phyloP scores from a whole-genome alignment of 2,113 vertebrate genomes.

The Istiophorus platypterus region DNA sequence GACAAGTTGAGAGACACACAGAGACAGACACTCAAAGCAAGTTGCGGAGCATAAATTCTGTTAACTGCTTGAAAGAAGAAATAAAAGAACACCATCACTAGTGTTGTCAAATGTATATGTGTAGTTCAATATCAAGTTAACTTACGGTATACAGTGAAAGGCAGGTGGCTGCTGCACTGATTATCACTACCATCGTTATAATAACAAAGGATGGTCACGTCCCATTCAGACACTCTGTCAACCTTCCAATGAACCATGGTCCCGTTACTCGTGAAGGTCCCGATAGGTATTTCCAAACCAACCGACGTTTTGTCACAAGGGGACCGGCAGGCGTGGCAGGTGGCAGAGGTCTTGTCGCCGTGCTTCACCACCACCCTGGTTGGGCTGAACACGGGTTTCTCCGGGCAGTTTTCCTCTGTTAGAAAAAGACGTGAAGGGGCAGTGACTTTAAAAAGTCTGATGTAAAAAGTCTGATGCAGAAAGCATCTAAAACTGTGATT shows the following conservation, averaged over 20 bases:
- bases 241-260: slow-evolving; percentile 26
- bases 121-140: background rate
- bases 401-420: background rate
- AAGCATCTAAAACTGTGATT: background rate
- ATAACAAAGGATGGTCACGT: background rate
- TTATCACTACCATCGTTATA: fast-evolving
- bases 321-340: slow-evolving; percentile 18
- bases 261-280: fast-evolving
- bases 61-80: too few relatives aligned
- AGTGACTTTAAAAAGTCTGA: background rate
- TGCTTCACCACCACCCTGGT: slow-evolving; percentile 52
- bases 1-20: background rate
- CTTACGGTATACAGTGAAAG: slow-evolving; percentile 55
- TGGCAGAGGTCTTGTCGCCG: slow-evolving; percentile 30
- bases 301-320: fast-evolving
- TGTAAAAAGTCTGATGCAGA: background rate
- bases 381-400: slow-evolving; percentile 28
- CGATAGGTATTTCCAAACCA: background rate
- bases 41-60: too few relatives aligned
- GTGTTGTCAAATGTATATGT: too few relatives aligned
- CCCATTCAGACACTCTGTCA: slow-evolving; percentile 13
- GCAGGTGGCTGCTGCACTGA: background rate
- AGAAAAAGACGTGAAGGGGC: background rate
- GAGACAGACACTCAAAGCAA: background rate
- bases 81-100: too few relatives aligned